These are phyloP conservation scores for Condylura cristata DNA, from an alignment of 2,113 vertebrate genomes.

Conservation along the genomic window DNA sequence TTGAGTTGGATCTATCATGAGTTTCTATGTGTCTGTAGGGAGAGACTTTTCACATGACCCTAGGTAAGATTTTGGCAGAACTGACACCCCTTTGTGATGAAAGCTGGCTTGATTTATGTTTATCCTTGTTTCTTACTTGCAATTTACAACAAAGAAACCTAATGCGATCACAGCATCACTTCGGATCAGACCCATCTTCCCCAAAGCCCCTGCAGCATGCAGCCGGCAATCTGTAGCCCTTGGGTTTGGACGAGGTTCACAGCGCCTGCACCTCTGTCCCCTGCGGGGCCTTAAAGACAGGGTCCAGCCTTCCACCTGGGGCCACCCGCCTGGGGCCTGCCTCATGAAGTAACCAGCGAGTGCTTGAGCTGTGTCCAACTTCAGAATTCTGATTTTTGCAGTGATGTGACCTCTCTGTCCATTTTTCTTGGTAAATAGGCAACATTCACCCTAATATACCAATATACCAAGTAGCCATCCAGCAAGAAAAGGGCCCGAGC, in stretches of 20 bases:
- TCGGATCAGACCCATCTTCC: neutral
- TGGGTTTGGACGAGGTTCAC: neutral
- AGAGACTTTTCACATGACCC: neutral
- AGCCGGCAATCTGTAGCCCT: neutral
- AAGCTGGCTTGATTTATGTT: neutral
- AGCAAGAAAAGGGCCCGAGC: neutral
- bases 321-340: neutral
- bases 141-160: neutral
- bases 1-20: neutral
- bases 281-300: neutral
- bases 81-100: neutral
- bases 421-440: neutral
- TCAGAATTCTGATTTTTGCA: neutral
- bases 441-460: neutral
- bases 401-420: neutral
- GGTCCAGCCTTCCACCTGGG: neutral
- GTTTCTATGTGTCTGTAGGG: neutral
- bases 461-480: neutral
- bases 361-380: neutral
- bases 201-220: fast-evolving
- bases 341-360: fast-evolving
- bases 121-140: too few species aligned
- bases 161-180: neutral
- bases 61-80: neutral
- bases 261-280: fast-evolving